Percentiles rank a stretch among this genome's conserved stretches.
Conservation (phyloP, 2,113 vertebrate species). For the Pangasianodon hypophthalmus region DNA sequence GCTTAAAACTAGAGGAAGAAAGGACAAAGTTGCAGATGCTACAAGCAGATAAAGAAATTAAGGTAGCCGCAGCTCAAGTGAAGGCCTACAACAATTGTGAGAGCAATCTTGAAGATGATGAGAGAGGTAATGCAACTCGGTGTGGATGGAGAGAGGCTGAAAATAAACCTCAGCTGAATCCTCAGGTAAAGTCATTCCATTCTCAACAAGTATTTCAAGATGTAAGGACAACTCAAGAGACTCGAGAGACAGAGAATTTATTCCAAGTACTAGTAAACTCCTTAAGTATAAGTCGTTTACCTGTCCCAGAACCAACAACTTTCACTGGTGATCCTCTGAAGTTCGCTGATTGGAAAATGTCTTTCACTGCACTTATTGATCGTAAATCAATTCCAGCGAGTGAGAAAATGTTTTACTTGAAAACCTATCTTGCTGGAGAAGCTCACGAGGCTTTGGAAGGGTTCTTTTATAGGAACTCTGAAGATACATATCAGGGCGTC, state of each 20-base stretch:
- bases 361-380: slow-evolving; percentile 42
- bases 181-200: too few species aligned
- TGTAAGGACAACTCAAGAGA: slow-evolving; percentile 40
- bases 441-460: slow-evolving; percentile 46
- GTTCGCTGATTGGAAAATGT: slow-evolving; percentile 52
- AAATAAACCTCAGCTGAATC: too few species aligned
- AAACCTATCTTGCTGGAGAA: slow-evolving; percentile 41
- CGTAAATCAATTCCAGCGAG: slow-evolving; percentile 19
- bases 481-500: slow-evolving; percentile 26
- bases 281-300: slow-evolving; percentile 26
- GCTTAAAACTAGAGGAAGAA: too few species aligned
- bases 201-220: background rate
- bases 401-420: slow-evolving; percentile 50
- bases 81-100: too few species aligned
- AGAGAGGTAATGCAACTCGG: too few species aligned
- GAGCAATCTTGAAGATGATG: too few species aligned
- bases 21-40: too few species aligned
- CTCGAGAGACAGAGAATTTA: background rate
- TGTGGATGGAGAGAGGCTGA: too few species aligned
- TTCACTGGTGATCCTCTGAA: slow-evolving; percentile 52
- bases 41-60: too few species aligned
- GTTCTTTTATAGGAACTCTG: slow-evolving; percentile 40
- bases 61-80: too few species aligned
- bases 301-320: slow-evolving; percentile 39
- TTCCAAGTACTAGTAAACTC: background rate